Conservation (phyloP, 2,113 vertebrate genomes). For the Trachemys scripta region DNA sequence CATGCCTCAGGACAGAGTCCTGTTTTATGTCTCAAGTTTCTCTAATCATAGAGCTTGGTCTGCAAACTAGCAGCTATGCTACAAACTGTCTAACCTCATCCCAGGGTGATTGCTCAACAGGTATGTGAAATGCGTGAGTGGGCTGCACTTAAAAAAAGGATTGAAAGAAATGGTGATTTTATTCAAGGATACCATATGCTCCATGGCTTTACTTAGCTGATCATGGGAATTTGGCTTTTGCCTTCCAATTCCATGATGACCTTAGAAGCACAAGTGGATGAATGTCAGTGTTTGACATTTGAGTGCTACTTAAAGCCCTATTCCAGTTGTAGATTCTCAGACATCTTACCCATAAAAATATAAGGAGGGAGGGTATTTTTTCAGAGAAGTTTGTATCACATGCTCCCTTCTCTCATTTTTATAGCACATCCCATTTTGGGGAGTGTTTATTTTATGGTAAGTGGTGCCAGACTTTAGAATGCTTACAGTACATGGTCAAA, state of each 20-base stretch:
- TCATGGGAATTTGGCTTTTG: slow-evolving; percentile 25
- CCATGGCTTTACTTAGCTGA: background rate
- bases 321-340: slow-evolving; percentile 47
- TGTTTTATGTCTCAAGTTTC: slow-evolving; percentile 28
- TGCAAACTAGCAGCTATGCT: slow-evolving; percentile 16
- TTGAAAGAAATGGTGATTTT: background rate
- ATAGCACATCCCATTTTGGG: slow-evolving; percentile 26
- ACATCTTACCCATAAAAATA: slow-evolving; percentile 11
- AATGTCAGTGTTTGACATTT: background rate
- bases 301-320: background rate
- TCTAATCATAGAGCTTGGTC: background rate
- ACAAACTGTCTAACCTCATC: slow-evolving; percentile 10
- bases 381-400: background rate
- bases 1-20: background rate
- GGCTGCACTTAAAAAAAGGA: slow-evolving; percentile 37
- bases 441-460: background rate
- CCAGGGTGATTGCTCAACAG: slow-evolving; percentile 9
- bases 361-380: background rate
- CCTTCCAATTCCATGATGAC: background rate
- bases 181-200: background rate
- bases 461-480: background rate
- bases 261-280: slow-evolving; percentile 20
- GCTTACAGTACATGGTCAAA: background rate
- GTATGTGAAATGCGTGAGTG: slow-evolving; percentile 3
- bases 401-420: slow-evolving; percentile 20